These are phyloP conservation scores for Rhabdophis nuchalis DNA, from an alignment of 2,797 vertebrate genomes.

Conservation along the genomic window DNA sequence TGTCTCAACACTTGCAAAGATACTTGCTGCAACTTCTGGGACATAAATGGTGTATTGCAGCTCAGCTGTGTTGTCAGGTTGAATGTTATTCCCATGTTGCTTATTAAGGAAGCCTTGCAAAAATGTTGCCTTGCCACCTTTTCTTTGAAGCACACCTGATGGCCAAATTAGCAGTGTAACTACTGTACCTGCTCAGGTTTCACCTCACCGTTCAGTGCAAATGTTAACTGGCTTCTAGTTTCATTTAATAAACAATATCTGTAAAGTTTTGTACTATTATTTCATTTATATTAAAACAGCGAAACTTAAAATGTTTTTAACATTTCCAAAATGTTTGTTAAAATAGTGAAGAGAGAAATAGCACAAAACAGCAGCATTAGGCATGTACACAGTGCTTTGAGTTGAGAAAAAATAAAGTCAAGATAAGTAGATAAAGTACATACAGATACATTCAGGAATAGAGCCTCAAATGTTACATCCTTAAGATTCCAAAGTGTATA, in stretches of 20 bases:
- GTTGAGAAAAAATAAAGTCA: not conserved
- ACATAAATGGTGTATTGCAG: not conserved
- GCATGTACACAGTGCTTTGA: not conserved
- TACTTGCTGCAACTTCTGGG: slow-evolving; percentile 31
- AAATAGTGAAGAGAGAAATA: not conserved
- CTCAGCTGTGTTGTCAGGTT: not conserved
- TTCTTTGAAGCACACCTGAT: slow-evolving; percentile 48
- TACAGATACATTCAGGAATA: not conserved
- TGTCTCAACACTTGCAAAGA: slow-evolving; percentile 52
- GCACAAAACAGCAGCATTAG: not conserved
- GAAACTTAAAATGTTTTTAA: slow-evolving; percentile 62
- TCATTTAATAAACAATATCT: slow-evolving; percentile 66
- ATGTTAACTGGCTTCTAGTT: slow-evolving; percentile 61
- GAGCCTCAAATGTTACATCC: no score
- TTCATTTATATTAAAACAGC: slow-evolving; percentile 71
- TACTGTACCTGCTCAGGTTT: slow-evolving; percentile 53
- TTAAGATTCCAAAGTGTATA: not conserved
- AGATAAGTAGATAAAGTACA: not conserved
- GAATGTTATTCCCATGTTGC: slow-evolving; percentile 1
- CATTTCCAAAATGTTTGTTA: slow-evolving; percentile 3
- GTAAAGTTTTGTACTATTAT: slow-evolving; percentile 74
- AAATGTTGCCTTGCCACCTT: slow-evolving; percentile 58
- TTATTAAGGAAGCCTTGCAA: slow-evolving; percentile 34
- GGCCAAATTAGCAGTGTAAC: slow-evolving; percentile 56
- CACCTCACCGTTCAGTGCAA: slow-evolving; percentile 47